These are phyloP conservation scores for Corynorhinus townsendii DNA, from an alignment of 2,113 vertebrate species.

Conservation along the genomic window DNA sequence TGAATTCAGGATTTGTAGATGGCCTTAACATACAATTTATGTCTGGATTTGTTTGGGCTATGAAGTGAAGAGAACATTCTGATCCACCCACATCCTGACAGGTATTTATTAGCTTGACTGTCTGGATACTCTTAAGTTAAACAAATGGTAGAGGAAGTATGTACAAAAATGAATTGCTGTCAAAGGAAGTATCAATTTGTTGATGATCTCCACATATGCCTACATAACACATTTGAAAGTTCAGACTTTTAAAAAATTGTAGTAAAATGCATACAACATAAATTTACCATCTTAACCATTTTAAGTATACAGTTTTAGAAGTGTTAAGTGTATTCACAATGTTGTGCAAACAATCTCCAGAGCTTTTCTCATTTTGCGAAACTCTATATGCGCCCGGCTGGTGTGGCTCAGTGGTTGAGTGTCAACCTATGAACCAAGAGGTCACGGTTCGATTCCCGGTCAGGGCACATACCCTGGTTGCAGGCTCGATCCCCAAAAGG, in stretches of 20 bases:
- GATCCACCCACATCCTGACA: not conserved
- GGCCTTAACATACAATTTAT: not conserved
- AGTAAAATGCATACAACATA: not conserved
- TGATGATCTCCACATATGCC: not conserved
- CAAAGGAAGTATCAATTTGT: not conserved
- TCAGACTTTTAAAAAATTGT: not conserved
- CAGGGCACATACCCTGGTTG: no score
- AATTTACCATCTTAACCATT: no score
- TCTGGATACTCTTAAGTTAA: not conserved
- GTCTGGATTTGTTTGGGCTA: not conserved
- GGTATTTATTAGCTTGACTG: not conserved
- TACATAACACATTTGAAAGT: not conserved
- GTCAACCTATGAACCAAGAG: no score
- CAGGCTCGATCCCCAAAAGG: no score
- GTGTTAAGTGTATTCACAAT: no score
- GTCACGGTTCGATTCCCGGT: no score
- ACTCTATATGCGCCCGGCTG: no score
- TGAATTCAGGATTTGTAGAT: not conserved
- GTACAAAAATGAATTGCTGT: not conserved
- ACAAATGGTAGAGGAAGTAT: not conserved
- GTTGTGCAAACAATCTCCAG: no score
- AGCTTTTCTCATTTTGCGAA: no score
- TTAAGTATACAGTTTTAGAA: no score
- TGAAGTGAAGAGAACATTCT: not conserved
- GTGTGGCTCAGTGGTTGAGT: no score